phyloP scores from a whole-genome alignment of 2,888 invertebrate species.

The Phaedon cochleariae region DNA sequence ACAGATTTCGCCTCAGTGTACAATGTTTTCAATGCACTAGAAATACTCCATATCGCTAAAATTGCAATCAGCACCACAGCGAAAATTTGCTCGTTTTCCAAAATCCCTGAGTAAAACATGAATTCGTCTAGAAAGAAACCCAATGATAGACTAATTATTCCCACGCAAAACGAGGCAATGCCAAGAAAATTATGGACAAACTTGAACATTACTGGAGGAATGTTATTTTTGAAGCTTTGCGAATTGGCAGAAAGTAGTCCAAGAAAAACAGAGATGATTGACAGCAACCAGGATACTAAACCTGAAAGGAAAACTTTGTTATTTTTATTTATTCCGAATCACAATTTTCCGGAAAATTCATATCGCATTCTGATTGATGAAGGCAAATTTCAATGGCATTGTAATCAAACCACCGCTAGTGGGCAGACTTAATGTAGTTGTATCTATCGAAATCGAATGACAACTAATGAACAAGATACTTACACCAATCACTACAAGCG shows the following conservation, averaged over 20 bases:
- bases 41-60: slow-evolving; percentile 36
- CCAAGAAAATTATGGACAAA: slow-evolving; percentile 46
- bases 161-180: slow-evolving; percentile 40
- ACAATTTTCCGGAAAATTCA: too few species aligned
- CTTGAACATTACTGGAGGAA: slow-evolving; percentile 45
- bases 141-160: slow-evolving; percentile 40
- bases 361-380: too few species aligned
- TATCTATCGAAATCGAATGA: too few species aligned
- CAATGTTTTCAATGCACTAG: neutral
- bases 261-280: slow-evolving; percentile 38
- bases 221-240: slow-evolving; percentile 28
- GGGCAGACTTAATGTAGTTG: too few species aligned
- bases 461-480: too few species aligned
- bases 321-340: too few species aligned
- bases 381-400: too few species aligned
- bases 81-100: slow-evolving; percentile 24
- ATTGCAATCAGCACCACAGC: slow-evolving; percentile 29
- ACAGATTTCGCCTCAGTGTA: neutral
- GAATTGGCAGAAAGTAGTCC: slow-evolving; percentile 43
- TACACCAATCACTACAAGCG: too few species aligned
- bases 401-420: too few species aligned
- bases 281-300: slow-evolving; percentile 45
- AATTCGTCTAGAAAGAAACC: slow-evolving; percentile 28
- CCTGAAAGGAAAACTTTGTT: slow-evolving; percentile 43
- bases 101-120: slow-evolving; percentile 3